A percentile compares a stretch with the other conserved stretches of the same genome.
phyloP scores from a whole-genome alignment of 1,140 invertebrate species.

The Brachionus calyciflorus region DNA sequence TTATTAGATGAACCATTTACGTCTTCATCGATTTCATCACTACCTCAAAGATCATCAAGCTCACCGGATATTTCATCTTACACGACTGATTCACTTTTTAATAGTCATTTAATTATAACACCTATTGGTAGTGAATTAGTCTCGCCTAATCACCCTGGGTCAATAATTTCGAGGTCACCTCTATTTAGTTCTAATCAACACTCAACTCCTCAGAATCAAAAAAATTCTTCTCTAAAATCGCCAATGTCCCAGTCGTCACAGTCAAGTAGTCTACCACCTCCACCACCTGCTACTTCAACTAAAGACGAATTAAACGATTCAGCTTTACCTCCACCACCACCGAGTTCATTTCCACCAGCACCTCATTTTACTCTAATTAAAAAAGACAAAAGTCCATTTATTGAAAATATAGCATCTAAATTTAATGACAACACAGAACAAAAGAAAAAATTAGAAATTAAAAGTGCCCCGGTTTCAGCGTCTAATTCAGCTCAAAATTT shows the following conservation, averaged over 20 bases:
- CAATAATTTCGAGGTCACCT: constrained; percentile 14
- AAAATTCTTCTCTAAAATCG: background rate
- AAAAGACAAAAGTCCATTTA: too few relatives aligned
- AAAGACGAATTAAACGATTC: background rate
- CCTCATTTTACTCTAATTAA: background rate
- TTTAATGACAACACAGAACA: too few relatives aligned
- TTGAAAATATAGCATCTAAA: too few relatives aligned
- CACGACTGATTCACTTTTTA: constrained; percentile 22
- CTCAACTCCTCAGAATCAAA: background rate
- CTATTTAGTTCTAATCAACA: background rate
- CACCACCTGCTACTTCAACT: background rate
- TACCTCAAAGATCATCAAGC: background rate
- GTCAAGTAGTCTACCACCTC: background rate
- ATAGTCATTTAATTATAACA: constrained; percentile 41
- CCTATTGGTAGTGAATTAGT: constrained; percentile 39
- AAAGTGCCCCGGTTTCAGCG: background rate
- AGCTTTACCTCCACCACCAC: background rate
- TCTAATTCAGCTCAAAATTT: constrained; percentile 12
- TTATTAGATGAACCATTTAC: background rate
- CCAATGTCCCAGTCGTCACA: background rate
- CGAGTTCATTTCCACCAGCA: background rate
- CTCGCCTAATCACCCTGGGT: constrained; percentile 1
- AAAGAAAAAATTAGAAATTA: background rate
- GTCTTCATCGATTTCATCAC: background rate
- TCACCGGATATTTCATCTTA: constrained; percentile 13